phyloP scores from a whole-genome alignment of 2,888 invertebrate genomes.

The Dryomyza anilis region DNA sequence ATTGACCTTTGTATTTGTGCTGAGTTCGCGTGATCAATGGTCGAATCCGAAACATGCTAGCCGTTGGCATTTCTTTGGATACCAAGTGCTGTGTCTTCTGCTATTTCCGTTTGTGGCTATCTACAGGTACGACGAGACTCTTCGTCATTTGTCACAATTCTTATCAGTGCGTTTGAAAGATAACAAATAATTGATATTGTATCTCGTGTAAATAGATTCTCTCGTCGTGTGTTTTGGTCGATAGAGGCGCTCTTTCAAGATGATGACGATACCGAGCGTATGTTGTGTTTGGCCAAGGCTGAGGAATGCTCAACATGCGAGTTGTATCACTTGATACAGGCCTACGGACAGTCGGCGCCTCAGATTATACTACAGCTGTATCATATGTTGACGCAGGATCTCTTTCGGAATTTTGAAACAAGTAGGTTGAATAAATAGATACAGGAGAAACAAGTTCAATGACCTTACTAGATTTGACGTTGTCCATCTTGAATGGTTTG shows the following conservation, averaged over 20 bases:
- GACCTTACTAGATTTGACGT: no score
- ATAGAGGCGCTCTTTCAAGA: constrained; percentile 70
- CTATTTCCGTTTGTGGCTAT: constrained; percentile 65
- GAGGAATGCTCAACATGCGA: constrained; percentile 73
- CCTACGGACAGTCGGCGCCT: constrained; percentile 78
- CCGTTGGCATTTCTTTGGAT: constrained; percentile 37
- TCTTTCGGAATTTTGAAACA: constrained; percentile 67
- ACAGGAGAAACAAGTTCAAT: no score
- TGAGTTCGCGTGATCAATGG: constrained; percentile 67
- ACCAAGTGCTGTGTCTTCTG: constrained; percentile 47
- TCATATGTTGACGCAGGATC: constrained; percentile 67
- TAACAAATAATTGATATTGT: neutral
- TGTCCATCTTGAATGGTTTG: no score
- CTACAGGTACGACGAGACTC: constrained; percentile 60
- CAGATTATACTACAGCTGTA: constrained; percentile 71
- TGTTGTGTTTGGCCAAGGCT: constrained; percentile 67
- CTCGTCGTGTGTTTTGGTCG: constrained; percentile 77
- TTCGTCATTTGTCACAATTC: neutral
- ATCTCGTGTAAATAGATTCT: constrained; percentile 64
- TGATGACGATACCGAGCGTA: constrained; percentile 66
- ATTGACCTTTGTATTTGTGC: constrained; percentile 66
- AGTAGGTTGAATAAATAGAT: constrained; percentile 61
- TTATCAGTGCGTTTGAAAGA: neutral
- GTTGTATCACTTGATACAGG: constrained; percentile 77
- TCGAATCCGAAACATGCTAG: constrained; percentile 56